A percentile compares a stretch with the other conserved stretches of the same genome.
Evolutionary conservation across 2,113 vertebrate species (phyloP).

Genomic region (Grammomys dolichurus): DNA sequence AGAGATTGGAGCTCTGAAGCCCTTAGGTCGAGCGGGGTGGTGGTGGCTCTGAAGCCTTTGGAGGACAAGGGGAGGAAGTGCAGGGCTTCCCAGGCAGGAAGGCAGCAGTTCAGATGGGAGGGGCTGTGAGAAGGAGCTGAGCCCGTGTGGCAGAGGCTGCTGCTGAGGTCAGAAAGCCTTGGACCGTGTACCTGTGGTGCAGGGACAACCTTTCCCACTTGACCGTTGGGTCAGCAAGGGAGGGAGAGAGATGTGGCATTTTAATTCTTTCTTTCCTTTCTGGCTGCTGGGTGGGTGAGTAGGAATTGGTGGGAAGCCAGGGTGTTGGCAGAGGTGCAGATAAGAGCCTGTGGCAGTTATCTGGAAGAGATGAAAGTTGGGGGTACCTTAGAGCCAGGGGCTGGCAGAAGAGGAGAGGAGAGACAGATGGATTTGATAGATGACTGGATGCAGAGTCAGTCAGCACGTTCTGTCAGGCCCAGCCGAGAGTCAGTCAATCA

Average conservation of each 20-base stretch:
- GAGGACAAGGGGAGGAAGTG: neutral
- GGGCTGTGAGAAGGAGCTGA: neutral
- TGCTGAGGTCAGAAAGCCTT: neutral
- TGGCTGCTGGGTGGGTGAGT: neutral
- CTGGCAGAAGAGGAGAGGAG: neutral
- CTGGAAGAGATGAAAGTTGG: accelerated
- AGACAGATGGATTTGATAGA: neutral
- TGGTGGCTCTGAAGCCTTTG: neutral
- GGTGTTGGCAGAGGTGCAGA: neutral
- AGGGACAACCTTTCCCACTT: neutral
- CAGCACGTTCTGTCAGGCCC: neutral
- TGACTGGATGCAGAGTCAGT: accelerated
- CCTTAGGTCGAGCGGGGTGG: neutral
- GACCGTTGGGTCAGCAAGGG: neutral
- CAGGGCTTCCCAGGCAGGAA: neutral
- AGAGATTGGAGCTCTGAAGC: neutral
- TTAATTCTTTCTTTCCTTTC: neutral
- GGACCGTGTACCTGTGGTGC: accelerated
- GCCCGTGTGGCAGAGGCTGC: accelerated
- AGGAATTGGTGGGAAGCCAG: neutral
- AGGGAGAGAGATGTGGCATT: neutral
- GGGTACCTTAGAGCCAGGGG: accelerated
- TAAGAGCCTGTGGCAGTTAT: neutral
- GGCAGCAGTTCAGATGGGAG: neutral
- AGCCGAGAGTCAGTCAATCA: no score